Conservation (phyloP, 2,797 vertebrate genomes). For the Oreochromis mossambicus region DNA sequence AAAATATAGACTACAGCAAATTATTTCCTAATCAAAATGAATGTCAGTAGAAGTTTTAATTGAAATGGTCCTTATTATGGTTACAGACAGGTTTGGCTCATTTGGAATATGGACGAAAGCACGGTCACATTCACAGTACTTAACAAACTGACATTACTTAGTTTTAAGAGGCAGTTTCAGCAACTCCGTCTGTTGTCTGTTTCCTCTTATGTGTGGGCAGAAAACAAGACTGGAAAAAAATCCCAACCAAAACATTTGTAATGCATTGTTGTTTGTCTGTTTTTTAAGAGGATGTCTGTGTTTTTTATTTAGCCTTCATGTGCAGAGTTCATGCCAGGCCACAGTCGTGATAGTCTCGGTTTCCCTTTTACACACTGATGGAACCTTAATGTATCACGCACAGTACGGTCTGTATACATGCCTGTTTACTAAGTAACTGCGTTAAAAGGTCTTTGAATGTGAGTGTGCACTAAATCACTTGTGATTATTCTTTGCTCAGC, state of each 20-base stretch:
- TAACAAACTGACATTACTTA: background rate
- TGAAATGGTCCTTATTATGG: background rate
- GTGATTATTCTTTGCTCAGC: background rate
- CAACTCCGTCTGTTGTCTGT: slow-evolving; percentile 57
- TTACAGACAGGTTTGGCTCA: slow-evolving; percentile 18
- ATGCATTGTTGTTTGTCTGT: slow-evolving; percentile 67
- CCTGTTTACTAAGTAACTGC: background rate
- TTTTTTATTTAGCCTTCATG: slow-evolving; percentile 61
- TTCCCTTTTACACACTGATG: slow-evolving; percentile 12
- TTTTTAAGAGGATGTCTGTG: slow-evolving; percentile 58
- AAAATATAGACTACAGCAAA: background rate
- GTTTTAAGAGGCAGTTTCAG: slow-evolving; percentile 36
- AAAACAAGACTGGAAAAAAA: slow-evolving; percentile 59
- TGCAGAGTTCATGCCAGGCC: slow-evolving; percentile 51
- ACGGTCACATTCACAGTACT: slow-evolving; percentile 13
- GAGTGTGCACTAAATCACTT: background rate
- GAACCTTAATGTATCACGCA: background rate
- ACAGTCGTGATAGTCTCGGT: slow-evolving; percentile 29
- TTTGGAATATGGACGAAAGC: background rate
- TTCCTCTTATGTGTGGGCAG: slow-evolving; percentile 67
- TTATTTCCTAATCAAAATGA: slow-evolving; percentile 2
- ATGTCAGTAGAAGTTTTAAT: background rate
- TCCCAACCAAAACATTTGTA: slow-evolving; percentile 69
- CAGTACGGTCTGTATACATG: background rate
- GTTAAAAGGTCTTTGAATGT: background rate